Conservation (phyloP, 2,888 invertebrate species). For the Coelopa pilipes region DNA sequence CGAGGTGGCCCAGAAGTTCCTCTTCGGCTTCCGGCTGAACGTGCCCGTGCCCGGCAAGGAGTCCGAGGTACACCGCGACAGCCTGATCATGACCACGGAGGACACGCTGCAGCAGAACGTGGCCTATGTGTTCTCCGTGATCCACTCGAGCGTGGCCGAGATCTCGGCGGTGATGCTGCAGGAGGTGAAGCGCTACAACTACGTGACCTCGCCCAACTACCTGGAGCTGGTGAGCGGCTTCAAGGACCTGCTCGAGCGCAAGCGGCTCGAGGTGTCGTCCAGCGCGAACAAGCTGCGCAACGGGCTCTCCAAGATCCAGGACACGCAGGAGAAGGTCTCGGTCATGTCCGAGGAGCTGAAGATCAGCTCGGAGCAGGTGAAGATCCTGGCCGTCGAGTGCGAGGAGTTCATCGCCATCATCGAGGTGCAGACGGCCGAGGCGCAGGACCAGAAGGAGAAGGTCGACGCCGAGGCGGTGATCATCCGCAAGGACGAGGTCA, state of each 20-base stretch:
- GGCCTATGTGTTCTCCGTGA: slow-evolving; percentile 80
- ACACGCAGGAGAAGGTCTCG: slow-evolving; percentile 83
- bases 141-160: slow-evolving; percentile 84
- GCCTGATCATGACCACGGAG: slow-evolving; percentile 67
- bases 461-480: slow-evolving; percentile 78
- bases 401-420: slow-evolving; percentile 87
- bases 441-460: slow-evolving; percentile 82
- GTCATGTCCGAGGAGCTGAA: slow-evolving; percentile 87
- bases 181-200: slow-evolving; percentile 84
- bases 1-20: slow-evolving; percentile 88
- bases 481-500: slow-evolving; percentile 82
- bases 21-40: slow-evolving; percentile 77
- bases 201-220: slow-evolving; percentile 90
- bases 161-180: slow-evolving; percentile 78
- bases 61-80: slow-evolving; percentile 49
- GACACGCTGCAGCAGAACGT: slow-evolving; percentile 74
- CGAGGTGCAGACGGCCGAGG: slow-evolving; percentile 82
- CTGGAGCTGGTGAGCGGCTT: slow-evolving; percentile 86
- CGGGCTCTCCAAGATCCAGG: slow-evolving; percentile 88
- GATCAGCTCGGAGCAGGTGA: slow-evolving; percentile 76
- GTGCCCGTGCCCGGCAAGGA: slow-evolving; percentile 75
- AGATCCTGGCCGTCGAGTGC: slow-evolving; percentile 83
- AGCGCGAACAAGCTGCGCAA: slow-evolving; percentile 83
- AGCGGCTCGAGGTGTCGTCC: slow-evolving; percentile 76
- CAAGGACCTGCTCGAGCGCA: slow-evolving; percentile 78